Evolutionary conservation across 2,888 invertebrate genomes (phyloP).

Genomic region (Rhagophthalmus giganteus): DNA sequence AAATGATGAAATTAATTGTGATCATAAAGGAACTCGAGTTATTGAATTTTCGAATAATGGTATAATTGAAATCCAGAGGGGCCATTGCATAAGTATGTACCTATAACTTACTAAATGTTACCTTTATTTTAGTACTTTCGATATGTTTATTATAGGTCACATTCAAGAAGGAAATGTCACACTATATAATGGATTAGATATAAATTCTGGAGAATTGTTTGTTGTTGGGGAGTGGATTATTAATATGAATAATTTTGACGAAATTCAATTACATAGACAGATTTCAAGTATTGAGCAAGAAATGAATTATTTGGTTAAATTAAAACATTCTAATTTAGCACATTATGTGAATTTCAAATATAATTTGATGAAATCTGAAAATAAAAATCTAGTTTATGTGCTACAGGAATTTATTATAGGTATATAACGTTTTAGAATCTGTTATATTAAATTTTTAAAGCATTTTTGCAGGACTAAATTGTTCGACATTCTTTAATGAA

Average conservation of each 20-base stretch:
- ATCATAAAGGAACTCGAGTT: constrained; percentile 60
- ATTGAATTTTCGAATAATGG: constrained; percentile 61
- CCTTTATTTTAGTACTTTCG: constrained; percentile 11
- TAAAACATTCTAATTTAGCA: constrained; percentile 73
- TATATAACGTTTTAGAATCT: too few relatives aligned
- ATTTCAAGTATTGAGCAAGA: constrained; percentile 76
- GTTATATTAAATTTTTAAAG: constrained; percentile 2
- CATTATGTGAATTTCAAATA: constrained; percentile 76
- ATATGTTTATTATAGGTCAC: constrained; percentile 73
- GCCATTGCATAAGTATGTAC: constrained; percentile 71
- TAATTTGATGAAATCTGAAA: constrained; percentile 59
- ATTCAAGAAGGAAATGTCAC: constrained; percentile 69
- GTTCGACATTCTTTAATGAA: constrained; percentile 57
- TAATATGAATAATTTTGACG: constrained; percentile 52
- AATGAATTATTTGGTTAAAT: constrained; percentile 67
- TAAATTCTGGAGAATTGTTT: constrained; percentile 69
- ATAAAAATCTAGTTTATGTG: constrained; percentile 66
- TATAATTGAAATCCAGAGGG: constrained; percentile 69
- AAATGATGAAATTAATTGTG: constrained; percentile 57
- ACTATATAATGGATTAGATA: constrained; percentile 77
- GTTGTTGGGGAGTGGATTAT: constrained; percentile 78
- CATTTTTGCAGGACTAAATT: constrained; percentile 45
- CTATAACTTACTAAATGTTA: not conserved
- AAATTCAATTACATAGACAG: constrained; percentile 59
- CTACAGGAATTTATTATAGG: constrained; percentile 71